These are phyloP conservation scores for Phortica variegata DNA, from an alignment of 1,140 invertebrate species.

Conservation along the genomic window DNA sequence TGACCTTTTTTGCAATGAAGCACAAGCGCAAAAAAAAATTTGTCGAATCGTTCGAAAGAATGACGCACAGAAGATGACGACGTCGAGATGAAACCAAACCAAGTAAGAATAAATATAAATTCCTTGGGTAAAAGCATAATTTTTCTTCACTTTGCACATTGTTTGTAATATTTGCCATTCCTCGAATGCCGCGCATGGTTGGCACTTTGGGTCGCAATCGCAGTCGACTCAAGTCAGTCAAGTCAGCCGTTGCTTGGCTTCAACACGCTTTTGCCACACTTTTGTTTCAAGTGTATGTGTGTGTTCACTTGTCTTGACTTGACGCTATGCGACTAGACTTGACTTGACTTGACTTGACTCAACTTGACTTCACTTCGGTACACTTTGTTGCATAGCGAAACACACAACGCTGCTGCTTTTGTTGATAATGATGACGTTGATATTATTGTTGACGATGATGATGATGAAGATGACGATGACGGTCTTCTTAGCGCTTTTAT, in stretches of 20 bases:
- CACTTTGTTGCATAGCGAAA: background rate
- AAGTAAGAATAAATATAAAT: slow-evolving; percentile 1
- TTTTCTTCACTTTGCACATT: slow-evolving; percentile 25
- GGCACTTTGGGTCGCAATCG: slow-evolving; percentile 18
- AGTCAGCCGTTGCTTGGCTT: too few relatives aligned
- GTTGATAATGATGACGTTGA: slow-evolving; percentile 46
- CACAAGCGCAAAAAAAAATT: too few relatives aligned
- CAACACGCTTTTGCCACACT: too few relatives aligned
- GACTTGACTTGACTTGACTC: slow-evolving; percentile 1
- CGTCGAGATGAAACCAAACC: too few relatives aligned
- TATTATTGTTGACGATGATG: too few relatives aligned
- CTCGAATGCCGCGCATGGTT: slow-evolving; percentile 27
- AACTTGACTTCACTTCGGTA: background rate
- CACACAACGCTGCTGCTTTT: background rate
- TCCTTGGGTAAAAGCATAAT: slow-evolving; percentile 15
- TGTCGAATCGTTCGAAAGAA: too few relatives aligned
- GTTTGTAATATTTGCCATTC: slow-evolving; percentile 34
- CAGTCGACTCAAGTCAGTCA: too few relatives aligned
- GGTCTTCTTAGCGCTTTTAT: too few relatives aligned
- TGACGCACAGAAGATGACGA: too few relatives aligned
- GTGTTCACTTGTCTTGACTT: too few relatives aligned
- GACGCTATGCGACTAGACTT: too few relatives aligned
- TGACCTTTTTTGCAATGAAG: slow-evolving; percentile 4
- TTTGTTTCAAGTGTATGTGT: too few relatives aligned
- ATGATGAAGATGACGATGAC: slow-evolving; percentile 47